Percentiles rank a stretch among this genome's conserved stretches.
Evolutionary conservation across 2,888 invertebrate species (phyloP).

Genomic region (Capitulum mitella): DNA sequence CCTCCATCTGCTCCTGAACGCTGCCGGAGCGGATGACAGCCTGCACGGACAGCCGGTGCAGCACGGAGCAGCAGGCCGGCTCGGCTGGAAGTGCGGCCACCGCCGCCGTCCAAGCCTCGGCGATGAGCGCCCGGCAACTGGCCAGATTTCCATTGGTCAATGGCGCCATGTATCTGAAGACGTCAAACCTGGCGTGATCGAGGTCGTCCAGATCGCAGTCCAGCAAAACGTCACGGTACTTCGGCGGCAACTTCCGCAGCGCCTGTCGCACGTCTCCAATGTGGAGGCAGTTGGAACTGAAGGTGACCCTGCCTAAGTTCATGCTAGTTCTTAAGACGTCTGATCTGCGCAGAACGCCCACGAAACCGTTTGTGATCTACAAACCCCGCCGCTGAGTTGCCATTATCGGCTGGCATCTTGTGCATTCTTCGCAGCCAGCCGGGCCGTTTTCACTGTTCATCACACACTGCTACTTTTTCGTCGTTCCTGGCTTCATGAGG

Average conservation of each 20-base stretch:
- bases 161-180: not conserved
- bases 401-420: too few species aligned
- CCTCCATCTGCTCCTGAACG: not conserved
- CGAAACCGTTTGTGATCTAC: too few species aligned
- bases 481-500: too few species aligned
- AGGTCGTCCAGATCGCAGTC: not conserved
- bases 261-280: not conserved
- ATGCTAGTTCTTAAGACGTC: too few species aligned
- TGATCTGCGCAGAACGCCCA: too few species aligned
- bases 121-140: not conserved
- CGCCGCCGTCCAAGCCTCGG: not conserved
- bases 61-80: not conserved
- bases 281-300: not conserved
- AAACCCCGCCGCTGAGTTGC: too few species aligned
- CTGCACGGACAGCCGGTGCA: not conserved
- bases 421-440: too few species aligned
- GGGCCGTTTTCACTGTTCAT: too few species aligned
- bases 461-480: too few species aligned
- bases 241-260: not conserved
- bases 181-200: not conserved
- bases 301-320: not conserved
- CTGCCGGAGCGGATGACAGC: not conserved
- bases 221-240: not conserved
- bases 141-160: not conserved
- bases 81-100: not conserved